Evolutionary conservation across 2,888 invertebrate species (phyloP), one percentile per base, ranked within the genome.

Genomic region (Drosophila kambysellisi): DNA sequence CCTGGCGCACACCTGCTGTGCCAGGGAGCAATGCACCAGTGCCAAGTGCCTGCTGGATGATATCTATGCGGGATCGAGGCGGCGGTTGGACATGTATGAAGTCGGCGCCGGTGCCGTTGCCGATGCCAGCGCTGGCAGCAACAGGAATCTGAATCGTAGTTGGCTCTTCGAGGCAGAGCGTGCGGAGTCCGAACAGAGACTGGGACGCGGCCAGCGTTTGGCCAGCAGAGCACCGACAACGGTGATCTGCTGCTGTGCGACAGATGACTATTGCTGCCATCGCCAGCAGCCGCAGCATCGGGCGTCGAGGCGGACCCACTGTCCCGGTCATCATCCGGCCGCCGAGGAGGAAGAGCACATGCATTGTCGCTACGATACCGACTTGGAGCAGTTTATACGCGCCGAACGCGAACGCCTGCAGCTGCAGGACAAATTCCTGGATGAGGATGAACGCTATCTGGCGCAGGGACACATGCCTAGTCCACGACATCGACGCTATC

Each of bases 351-450:
- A 92, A 68, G 92, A 92, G 67, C 92, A 93, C 65, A 89, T 87
- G 78, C 92, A 92, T 65, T 92, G 92, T 70, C 89, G 91, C 58
- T 92, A 92, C 65, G 92, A 93, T 50, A 92, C 91, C 20, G 92
- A 93, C 65, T 74, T 93, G 61, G 91, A 93, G 72, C 92, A 92
- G 67, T 92, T 93, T 30, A 93, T 93, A 70, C 91, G 91, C 12
- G 93, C 93, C 8, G 93, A 93, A 61, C 90, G 93, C 2, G 92
- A 93, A 20, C 88, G 92, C 0, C 76, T 93, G 1, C 74, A 92
- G 68, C 74, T 92, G 72, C 92, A 93, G 76, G 93, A 93, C 64
- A 93, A 93, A 72, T 93, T 93, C 66, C 85, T 93, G 39, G 93
- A 93, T 56, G 92, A 93, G 25, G 93, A 93, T 46, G 93, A 93